These are phyloP conservation scores for Calyptommatus sinebrachiatus DNA, from an alignment of 2,113 vertebrate species.

Conservation along the genomic window DNA sequence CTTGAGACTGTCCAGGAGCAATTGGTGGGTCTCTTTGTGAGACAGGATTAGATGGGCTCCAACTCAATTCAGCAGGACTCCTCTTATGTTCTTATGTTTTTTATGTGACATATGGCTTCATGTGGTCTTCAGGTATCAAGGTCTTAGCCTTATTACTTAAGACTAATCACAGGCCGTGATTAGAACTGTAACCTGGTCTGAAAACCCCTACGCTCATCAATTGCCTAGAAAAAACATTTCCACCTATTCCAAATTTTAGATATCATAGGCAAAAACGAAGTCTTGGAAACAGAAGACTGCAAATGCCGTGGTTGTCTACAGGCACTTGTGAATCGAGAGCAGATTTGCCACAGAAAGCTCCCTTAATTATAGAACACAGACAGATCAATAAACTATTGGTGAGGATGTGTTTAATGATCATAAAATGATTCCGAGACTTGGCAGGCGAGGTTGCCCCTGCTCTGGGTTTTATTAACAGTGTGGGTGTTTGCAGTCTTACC, in stretches of 20 bases:
- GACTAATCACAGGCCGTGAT: too few species aligned
- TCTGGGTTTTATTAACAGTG: conserved; percentile 54
- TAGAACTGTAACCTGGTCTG: background rate
- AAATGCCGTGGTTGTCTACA: background rate
- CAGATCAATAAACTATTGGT: conserved; percentile 30
- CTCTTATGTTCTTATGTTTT: too few species aligned
- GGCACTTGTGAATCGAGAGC: background rate
- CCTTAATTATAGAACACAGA: conserved; percentile 45
- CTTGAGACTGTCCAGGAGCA: too few species aligned
- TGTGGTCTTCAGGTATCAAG: too few species aligned
- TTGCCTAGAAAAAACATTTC: background rate
- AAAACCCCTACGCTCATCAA: background rate
- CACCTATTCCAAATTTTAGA: background rate
- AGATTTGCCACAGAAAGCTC: conserved; percentile 4
- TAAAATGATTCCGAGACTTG: conserved; percentile 46
- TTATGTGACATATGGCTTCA: too few species aligned
- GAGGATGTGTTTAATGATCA: conserved; percentile 31
- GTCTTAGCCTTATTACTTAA: too few species aligned
- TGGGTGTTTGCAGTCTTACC: conserved; percentile 50
- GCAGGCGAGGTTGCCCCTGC: conserved; percentile 29
- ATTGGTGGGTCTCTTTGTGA: too few species aligned
- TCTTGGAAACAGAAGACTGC: background rate
- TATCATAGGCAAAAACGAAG: background rate
- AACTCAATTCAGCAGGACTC: too few species aligned
- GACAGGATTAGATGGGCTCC: too few species aligned